Base-by-base conservation (phyloP, 2,113 vertebrate genomes). In the Isurus oxyrinchus region DNA sequence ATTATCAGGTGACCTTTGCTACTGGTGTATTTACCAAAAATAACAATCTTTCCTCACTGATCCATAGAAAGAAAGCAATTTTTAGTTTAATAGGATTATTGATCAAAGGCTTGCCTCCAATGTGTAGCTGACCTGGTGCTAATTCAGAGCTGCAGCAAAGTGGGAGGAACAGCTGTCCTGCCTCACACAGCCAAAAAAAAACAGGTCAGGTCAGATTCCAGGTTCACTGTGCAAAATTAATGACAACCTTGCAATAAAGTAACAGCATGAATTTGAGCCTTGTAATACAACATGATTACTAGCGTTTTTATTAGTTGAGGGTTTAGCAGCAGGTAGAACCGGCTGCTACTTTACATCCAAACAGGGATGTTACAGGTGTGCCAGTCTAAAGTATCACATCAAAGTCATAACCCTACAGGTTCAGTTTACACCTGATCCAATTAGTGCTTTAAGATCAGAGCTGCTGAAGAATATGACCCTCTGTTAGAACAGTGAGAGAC, bases 371-470 rank as follows among this genome's bases (percentile, higher is more conserved):
- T 97, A 97, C 97, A 96, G 97, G 97, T 97, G 97, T 86, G 3
- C 97, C 0, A 97, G 97, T 97, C 97, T 97, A 96, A 97, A 96
- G 97, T 97, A 97, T 97, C 98, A 98, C 98, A 98, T 99, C 98
- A 99, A 98, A 99, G 98, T 98, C 97, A 66, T 97, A 97, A 97
- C 97, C 98, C 98, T 97, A 98, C 98, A 98, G 98, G 98, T 98
- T 99, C 97, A 98, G 98, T 98, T 99, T 99, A 98, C 99, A 98
- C 98, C 98, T 98, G 98, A 99, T 99, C 99, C 98, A 99, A 99
- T 99, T 99, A 99, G 98, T 98, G 94, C 97, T 10, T 96, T 97
- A 98, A 99, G 98, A 98, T 99, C 98, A 98, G 97, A 98, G 98
- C 97, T 98, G 97, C 96, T 97, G 98, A 98, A 97, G 97, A 98